A percentile compares a stretch with the other conserved stretches of the same genome.
These are phyloP conservation scores for Melikaiella ostensackeni DNA, from an alignment of 2,888 invertebrate genomes.

Conservation along the genomic window DNA sequence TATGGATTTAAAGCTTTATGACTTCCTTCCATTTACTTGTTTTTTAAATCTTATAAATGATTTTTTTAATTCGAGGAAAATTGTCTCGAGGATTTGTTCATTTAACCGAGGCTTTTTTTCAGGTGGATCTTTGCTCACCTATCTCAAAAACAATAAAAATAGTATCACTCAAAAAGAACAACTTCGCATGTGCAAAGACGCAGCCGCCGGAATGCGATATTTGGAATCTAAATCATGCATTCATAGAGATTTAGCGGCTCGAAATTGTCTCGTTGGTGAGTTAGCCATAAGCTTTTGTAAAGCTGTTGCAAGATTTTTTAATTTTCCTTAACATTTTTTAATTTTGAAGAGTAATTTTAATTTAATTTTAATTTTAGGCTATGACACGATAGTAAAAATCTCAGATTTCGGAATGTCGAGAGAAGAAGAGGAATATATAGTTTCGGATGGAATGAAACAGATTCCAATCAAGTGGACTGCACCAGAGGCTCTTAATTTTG, in stretches of 20 bases:
- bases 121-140: constrained; percentile 94
- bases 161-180: constrained; percentile 83
- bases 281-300: constrained; percentile 34
- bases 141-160: constrained; percentile 88
- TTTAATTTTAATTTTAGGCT: constrained; percentile 77
- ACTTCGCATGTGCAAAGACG: constrained; percentile 95
- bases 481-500: constrained; percentile 96
- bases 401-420: constrained; percentile 99
- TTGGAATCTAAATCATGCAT: constrained; percentile 97
- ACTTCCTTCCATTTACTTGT: too few relatives aligned
- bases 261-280: constrained; percentile 92
- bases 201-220: constrained; percentile 96
- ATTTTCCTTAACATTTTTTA: neutral
- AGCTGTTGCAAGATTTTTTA: too few relatives aligned
- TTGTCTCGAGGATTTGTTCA: neutral
- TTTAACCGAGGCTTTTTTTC: constrained; percentile 8
- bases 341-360: constrained; percentile 23
- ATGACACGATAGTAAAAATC: constrained; percentile 94
- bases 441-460: constrained; percentile 98
- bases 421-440: constrained; percentile 97
- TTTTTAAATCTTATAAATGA: neutral
- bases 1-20: neutral
- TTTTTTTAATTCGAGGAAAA: neutral
- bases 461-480: constrained; percentile 99
- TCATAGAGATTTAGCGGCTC: constrained; percentile 95